A percentile compares a stretch with the other conserved stretches of the same genome.
Evolutionary conservation across 2,113 vertebrate genomes (phyloP).

Genomic region (Gorsachius goisagi): DNA sequence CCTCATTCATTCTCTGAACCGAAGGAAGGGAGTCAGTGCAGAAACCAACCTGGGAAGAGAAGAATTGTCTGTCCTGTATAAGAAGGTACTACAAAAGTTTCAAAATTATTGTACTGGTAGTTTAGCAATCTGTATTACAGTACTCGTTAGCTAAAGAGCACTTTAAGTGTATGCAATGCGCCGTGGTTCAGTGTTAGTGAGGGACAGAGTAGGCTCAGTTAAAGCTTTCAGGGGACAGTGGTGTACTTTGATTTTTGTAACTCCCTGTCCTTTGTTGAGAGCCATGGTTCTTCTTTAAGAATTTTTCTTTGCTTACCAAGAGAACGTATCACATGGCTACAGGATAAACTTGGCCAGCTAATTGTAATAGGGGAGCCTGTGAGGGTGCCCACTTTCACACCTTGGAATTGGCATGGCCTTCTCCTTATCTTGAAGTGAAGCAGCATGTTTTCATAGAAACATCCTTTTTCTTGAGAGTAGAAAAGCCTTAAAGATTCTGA

Average conservation of each 20-base stretch:
- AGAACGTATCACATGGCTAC: background rate
- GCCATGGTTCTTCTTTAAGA: background rate
- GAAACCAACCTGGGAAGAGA: background rate
- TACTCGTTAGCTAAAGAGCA: background rate
- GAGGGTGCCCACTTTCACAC: background rate
- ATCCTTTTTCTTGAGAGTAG: background rate
- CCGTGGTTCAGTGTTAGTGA: accelerated
- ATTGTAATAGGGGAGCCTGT: background rate
- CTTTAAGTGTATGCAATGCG: background rate
- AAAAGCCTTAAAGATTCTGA: background rate
- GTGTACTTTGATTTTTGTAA: background rate
- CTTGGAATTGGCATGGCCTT: background rate
- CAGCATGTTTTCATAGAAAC: background rate
- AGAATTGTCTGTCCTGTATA: background rate
- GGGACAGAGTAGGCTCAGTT: background rate
- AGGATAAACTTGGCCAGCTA: background rate
- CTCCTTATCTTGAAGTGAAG: background rate
- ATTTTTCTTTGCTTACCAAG: background rate
- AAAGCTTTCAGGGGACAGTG: background rate
- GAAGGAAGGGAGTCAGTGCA: background rate
- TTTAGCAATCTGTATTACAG: background rate
- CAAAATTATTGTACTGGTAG: background rate
- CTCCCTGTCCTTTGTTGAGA: background rate
- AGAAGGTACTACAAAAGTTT: background rate
- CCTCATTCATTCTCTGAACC: background rate